These are phyloP conservation scores for Anguilla marmorata DNA, from an alignment of 2,797 vertebrate species.

Conservation along the genomic window DNA sequence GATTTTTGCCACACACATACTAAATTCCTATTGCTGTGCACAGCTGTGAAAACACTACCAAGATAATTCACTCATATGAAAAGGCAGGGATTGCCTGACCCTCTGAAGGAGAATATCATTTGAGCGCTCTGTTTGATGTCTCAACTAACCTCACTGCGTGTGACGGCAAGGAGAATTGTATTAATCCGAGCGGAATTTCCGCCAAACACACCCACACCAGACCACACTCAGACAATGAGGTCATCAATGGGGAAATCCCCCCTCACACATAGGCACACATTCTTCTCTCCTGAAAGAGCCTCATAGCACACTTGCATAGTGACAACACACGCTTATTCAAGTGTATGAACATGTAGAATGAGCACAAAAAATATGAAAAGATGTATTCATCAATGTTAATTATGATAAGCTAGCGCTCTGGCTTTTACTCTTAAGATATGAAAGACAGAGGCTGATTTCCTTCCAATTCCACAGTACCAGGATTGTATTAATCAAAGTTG, in stretches of 20 bases:
- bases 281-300: not conserved
- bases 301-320: not conserved
- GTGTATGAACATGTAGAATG: not conserved
- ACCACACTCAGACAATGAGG: constrained; percentile 35
- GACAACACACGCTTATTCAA: not conserved
- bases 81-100: not conserved
- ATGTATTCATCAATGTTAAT: not conserved
- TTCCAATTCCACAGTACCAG: not conserved
- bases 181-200: constrained; percentile 69
- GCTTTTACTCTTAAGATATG: not conserved
- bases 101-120: not conserved
- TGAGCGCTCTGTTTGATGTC: not conserved
- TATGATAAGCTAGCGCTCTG: not conserved
- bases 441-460: not conserved
- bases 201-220: constrained; percentile 48
- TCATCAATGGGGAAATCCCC: not conserved
- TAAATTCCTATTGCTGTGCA: not conserved
- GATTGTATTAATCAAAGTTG: not conserved
- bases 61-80: not conserved
- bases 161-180: constrained; percentile 70
- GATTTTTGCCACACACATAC: not conserved
- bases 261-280: not conserved
- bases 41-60: not conserved
- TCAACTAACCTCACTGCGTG: not conserved
- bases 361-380: not conserved